Evolutionary conservation across 2,888 invertebrate species (phyloP).

Genomic region (Sycophila texana): DNA sequence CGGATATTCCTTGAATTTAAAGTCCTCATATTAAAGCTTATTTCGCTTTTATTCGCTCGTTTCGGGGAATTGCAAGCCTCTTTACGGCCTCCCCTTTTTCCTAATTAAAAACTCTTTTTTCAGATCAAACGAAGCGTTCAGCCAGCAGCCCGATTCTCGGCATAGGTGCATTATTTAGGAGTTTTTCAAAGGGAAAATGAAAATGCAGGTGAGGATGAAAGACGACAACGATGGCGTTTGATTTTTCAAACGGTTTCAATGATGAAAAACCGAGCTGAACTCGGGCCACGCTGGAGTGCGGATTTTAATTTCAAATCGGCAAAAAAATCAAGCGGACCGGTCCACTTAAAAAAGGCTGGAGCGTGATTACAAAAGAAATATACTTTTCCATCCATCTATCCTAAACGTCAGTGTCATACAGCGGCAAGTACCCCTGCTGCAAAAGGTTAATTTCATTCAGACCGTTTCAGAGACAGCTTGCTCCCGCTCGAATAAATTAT

Average conservation of each 20-base stretch:
- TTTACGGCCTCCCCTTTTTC: slow-evolving; percentile 25
- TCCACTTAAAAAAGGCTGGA: slow-evolving; percentile 41
- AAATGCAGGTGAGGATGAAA: not conserved
- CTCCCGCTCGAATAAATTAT: slow-evolving; percentile 56
- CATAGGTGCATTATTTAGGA: not conserved
- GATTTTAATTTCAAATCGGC: slow-evolving; percentile 51
- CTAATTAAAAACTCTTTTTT: slow-evolving; percentile 20
- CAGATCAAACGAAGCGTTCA: not conserved
- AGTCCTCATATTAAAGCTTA: slow-evolving; percentile 48
- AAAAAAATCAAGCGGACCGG: slow-evolving; percentile 22
- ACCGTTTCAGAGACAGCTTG: slow-evolving; percentile 57
- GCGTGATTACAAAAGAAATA: slow-evolving; percentile 55
- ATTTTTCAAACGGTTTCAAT: slow-evolving; percentile 33
- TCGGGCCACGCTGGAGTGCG: not conserved
- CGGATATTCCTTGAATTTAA: slow-evolving; percentile 54
- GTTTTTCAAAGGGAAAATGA: not conserved
- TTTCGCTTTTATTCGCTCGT: slow-evolving; percentile 47
- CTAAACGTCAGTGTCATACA: slow-evolving; percentile 53
- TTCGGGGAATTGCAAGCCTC: not conserved
- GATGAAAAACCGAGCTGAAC: slow-evolving; percentile 31
- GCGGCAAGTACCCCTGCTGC: slow-evolving; percentile 40
- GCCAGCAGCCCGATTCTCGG: not conserved
- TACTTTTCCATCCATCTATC: slow-evolving; percentile 54
- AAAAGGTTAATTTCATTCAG: slow-evolving; percentile 57
- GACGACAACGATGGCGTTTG: not conserved